Evolutionary conservation across 1,140 invertebrate genomes (phyloP).

Genomic region (Tenebrio molitor): DNA sequence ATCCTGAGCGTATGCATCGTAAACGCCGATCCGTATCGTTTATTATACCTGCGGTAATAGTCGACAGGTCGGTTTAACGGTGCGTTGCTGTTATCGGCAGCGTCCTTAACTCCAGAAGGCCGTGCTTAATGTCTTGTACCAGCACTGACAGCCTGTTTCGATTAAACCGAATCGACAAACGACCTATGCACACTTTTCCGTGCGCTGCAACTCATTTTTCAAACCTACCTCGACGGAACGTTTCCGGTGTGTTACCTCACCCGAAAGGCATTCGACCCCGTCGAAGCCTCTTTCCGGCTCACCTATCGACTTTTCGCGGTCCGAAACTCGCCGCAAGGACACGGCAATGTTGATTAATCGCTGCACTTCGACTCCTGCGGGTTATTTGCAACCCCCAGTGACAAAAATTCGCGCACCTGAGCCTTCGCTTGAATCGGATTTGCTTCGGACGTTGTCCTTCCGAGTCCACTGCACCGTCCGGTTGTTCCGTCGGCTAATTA

Average conservation of each 20-base stretch:
- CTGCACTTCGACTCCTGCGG: too few relatives aligned
- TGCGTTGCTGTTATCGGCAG: slow-evolving; percentile 20
- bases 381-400: too few relatives aligned
- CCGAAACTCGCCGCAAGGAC: too few relatives aligned
- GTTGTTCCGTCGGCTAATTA: slow-evolving; percentile 7
- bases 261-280: too few relatives aligned
- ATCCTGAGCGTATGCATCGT: slow-evolving; percentile 13
- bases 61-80: slow-evolving; percentile 1
- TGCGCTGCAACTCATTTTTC: not conserved
- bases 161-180: slow-evolving; percentile 1
- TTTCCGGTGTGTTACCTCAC: not conserved
- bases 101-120: slow-evolving; percentile 16
- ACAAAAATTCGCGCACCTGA: too few relatives aligned
- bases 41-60: slow-evolving; percentile 23
- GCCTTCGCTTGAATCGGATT: too few relatives aligned
- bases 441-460: slow-evolving; percentile 24
- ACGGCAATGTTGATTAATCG: too few relatives aligned
- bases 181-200: not conserved
- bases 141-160: not conserved
- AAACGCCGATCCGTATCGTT: slow-evolving; percentile 25
- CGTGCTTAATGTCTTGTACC: slow-evolving; percentile 10
- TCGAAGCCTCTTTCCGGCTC: too few relatives aligned
- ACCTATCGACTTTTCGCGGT: too few relatives aligned
- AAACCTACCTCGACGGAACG: too few relatives aligned
- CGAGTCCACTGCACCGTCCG: slow-evolving; percentile 20